Evolutionary conservation across 92 coral and sea anemone genomes (phyloP).

Genomic region (Zoanthus sociatus): DNA sequence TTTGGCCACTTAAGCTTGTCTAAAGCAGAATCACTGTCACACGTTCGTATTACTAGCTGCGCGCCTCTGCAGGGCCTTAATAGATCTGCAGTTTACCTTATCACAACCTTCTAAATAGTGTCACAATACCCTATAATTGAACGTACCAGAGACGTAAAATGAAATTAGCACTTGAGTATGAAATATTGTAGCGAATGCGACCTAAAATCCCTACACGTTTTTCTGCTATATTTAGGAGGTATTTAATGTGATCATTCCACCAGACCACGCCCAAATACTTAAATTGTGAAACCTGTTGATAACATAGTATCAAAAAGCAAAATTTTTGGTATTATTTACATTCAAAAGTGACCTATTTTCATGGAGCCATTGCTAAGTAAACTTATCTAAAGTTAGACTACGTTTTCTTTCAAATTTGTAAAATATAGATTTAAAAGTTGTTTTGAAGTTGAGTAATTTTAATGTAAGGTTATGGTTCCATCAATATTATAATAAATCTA

Average conservation of each 20-base stretch:
- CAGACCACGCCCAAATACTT: conserved; percentile 53
- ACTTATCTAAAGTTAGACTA: no score
- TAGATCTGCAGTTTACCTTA: conserved; percentile 18
- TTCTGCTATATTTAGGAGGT: conserved; percentile 56
- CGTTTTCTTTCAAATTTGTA: no score
- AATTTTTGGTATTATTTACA: conserved; percentile 42
- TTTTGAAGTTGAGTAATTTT: no score
- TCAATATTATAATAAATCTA: no score
- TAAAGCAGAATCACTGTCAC: conserved; percentile 44
- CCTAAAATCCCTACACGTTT: conserved; percentile 64
- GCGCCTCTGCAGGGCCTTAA: conserved; percentile 55
- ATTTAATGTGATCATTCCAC: conserved; percentile 50
- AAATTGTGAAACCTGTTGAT: conserved; percentile 48
- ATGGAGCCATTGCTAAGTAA: conserved; percentile 40
- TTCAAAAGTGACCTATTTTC: conserved; percentile 56
- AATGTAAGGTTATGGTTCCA: no score
- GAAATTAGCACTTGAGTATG: neutral
- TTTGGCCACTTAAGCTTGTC: conserved; percentile 32
- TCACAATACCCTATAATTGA: conserved; percentile 60
- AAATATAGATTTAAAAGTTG: no score
- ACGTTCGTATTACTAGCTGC: conserved; percentile 35
- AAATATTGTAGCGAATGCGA: conserved; percentile 44
- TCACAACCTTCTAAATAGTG: conserved; percentile 62
- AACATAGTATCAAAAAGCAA: neutral
- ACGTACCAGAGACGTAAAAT: conserved; percentile 43